These are phyloP conservation scores for Cossypha niveicapilla DNA, from an alignment of 2,797 vertebrate species.

Conservation along the genomic window DNA sequence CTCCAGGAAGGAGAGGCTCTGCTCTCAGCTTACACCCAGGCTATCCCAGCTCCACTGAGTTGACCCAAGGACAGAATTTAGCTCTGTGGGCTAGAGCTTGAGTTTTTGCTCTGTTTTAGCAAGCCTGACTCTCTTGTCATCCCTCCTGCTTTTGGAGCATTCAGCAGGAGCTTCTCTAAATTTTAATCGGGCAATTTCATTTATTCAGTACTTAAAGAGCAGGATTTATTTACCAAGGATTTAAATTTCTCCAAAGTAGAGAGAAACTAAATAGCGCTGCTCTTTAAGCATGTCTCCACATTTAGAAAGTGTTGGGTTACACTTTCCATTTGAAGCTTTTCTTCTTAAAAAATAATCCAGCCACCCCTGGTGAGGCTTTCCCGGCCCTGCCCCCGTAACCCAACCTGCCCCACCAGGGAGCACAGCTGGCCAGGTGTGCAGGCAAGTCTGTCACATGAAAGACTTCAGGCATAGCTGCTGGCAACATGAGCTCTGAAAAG, in stretches of 20 bases:
- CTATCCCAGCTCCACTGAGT: background rate
- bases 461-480: background rate
- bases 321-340: conserved; percentile 68
- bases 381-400: conserved; percentile 53
- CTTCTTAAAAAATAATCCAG: conserved; percentile 62
- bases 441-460: conserved; percentile 45
- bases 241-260: conserved; percentile 61
- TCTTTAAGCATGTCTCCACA: conserved; percentile 57
- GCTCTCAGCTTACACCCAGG: background rate
- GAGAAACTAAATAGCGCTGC: conserved; percentile 49
- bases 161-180: background rate
- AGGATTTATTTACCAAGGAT: conserved; percentile 57
- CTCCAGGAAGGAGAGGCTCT: background rate
- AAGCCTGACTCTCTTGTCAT: background rate
- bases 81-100: background rate
- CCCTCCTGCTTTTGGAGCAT: background rate
- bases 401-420: background rate
- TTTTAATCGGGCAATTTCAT: conserved; percentile 24
- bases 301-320: conserved; percentile 65
- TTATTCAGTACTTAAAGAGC: conserved; percentile 57
- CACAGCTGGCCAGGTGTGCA: conserved; percentile 54
- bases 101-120: background rate
- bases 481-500: conserved; percentile 29
- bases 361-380: conserved; percentile 44
- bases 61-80: background rate